Percentiles rank a stretch among this genome's conserved stretches.
Evolutionary conservation across 2,888 invertebrate genomes (phyloP).

Genomic region (Diaphora mendica): DNA sequence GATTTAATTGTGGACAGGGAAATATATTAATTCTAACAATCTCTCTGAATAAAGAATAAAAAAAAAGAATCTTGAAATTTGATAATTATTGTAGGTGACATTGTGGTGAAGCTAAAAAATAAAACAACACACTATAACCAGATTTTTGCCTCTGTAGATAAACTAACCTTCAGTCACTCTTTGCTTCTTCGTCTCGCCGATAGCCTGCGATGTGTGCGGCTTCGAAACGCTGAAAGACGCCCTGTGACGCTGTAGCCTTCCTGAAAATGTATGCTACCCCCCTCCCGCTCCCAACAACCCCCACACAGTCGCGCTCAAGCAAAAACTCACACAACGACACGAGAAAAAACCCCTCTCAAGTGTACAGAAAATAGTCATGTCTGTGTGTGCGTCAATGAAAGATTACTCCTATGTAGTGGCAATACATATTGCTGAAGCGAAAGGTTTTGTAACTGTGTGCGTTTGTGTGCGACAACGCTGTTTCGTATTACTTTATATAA

Average conservation of each 20-base stretch:
- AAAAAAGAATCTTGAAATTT: no score
- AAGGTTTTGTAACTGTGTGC: conserved; percentile 62
- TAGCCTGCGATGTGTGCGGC: conserved; percentile 83
- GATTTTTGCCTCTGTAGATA: conserved; percentile 21
- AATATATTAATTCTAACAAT: no score
- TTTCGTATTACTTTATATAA: conserved; percentile 47
- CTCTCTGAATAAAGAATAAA: no score
- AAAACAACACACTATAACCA: not conserved
- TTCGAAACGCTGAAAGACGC: conserved; percentile 85
- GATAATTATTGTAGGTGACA: no score
- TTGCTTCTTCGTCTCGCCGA: conserved; percentile 85
- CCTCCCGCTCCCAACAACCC: conserved; percentile 48
- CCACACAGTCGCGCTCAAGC: conserved; percentile 45
- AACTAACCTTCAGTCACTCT: conserved; percentile 70
- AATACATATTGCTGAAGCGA: conserved; percentile 72
- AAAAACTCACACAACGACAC: conserved; percentile 62
- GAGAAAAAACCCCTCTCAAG: conserved; percentile 72
- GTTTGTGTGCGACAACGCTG: conserved; percentile 50
- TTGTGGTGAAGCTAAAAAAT: no score
- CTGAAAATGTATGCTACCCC: conserved; percentile 82
- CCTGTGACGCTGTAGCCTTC: conserved; percentile 82
- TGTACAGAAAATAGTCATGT: conserved; percentile 60
- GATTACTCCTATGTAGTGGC: conserved; percentile 76
- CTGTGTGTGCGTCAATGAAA: conserved; percentile 71
- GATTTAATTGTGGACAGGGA: no score